Evolutionary conservation across 2,113 vertebrate genomes (phyloP).

Genomic region (Misgurnus anguillicaudatus): DNA sequence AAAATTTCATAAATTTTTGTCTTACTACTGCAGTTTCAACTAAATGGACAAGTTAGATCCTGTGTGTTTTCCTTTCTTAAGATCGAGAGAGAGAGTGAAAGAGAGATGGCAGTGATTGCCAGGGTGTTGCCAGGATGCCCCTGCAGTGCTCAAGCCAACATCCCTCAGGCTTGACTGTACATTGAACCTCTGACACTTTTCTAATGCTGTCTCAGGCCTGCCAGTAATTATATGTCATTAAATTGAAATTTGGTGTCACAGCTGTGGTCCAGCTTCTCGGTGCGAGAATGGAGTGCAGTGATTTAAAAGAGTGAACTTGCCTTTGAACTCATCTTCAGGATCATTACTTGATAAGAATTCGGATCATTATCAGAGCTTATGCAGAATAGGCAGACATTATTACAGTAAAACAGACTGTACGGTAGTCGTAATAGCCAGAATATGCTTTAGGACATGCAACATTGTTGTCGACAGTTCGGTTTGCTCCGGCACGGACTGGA

Average conservation of each 20-base stretch:
- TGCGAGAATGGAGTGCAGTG: conserved; percentile 39
- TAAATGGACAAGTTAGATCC: neutral
- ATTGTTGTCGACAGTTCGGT: neutral
- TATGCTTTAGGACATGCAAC: neutral
- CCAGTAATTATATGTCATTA: conserved; percentile 58
- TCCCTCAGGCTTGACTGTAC: conserved; percentile 52
- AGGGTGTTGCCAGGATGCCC: conserved; percentile 67
- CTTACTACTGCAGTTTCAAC: neutral
- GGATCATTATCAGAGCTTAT: neutral
- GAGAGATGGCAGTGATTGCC: conserved; percentile 32
- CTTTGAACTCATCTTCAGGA: conserved; percentile 61
- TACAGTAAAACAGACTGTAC: neutral
- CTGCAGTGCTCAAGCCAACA: conserved; percentile 52
- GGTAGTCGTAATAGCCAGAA: neutral
- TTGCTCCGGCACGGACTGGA: neutral
- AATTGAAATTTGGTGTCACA: conserved; percentile 64
- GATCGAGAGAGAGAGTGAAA: neutral
- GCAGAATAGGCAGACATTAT: neutral
- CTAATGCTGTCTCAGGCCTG: conserved; percentile 50
- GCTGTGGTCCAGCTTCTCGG: conserved; percentile 60
- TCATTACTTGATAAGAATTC: conserved; percentile 57
- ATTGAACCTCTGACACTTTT: conserved; percentile 60
- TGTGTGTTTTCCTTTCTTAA: neutral
- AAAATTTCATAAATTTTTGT: conserved; percentile 2
- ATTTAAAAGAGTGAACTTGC: conserved; percentile 37